phyloP scores from a whole-genome alignment of 2,113 vertebrate species.

The Poeciliopsis occidentalis region DNA sequence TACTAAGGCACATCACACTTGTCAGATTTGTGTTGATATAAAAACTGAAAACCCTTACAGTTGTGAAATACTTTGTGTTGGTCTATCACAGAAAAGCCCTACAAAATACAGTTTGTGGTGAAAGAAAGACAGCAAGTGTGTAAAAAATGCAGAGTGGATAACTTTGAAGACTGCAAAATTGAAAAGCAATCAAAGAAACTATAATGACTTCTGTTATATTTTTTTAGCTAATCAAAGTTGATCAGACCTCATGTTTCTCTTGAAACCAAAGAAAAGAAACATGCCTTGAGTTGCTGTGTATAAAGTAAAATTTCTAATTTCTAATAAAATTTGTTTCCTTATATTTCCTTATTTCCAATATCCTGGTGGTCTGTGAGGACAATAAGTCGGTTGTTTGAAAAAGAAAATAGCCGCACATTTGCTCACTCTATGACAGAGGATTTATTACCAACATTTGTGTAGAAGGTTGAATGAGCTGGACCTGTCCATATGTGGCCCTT shows the following conservation, averaged over 20 bases:
- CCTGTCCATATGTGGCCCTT: slow-evolving; percentile 70
- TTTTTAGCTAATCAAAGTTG: not conserved
- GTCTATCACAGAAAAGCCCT: no score
- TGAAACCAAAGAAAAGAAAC: no score
- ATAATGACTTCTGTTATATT: slow-evolving; percentile 2
- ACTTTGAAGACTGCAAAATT: not conserved
- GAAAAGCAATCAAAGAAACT: not conserved
- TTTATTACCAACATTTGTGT: slow-evolving; percentile 79
- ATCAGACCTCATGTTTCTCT: not conserved
- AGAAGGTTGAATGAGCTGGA: slow-evolving; percentile 68
- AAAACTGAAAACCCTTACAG: not conserved
- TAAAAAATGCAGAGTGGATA: not conserved
- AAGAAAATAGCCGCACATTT: slow-evolving; percentile 71
- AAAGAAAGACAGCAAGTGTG: not conserved
- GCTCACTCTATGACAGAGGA: slow-evolving; percentile 71
- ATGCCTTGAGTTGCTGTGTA: not conserved
- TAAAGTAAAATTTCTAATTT: not conserved
- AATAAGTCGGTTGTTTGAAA: slow-evolving; percentile 57
- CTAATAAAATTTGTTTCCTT: not conserved
- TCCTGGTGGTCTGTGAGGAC: slow-evolving; percentile 47
- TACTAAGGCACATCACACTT: not conserved
- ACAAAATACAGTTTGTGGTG: not conserved
- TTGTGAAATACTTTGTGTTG: no score
- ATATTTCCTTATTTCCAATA: slow-evolving; percentile 1
- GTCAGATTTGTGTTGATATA: not conserved